Evolutionary conservation across 2,888 invertebrate genomes (phyloP), one percentile per base, ranked within the genome.

Genomic region (Gibbula magus): DNA sequence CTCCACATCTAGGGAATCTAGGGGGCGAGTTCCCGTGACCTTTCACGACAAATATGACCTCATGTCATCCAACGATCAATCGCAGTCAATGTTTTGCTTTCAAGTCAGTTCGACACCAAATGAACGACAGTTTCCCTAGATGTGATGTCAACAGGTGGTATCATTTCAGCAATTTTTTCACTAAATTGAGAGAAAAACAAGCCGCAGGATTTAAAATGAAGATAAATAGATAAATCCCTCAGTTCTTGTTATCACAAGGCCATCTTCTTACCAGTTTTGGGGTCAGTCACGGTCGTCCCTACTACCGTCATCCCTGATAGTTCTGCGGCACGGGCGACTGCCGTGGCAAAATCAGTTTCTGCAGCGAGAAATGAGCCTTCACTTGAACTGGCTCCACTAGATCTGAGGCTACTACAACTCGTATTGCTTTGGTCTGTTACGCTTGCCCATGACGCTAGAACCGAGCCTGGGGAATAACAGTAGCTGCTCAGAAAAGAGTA

Each of bases 331-430:
- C 91, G 89, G 70, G 93, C 93, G 45, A 93, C 92, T 25, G 93
- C 92, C 80, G 91, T 92, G 51, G 93, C 93, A 87, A 93, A 93
- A 85, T 93, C 93, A 18, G 92, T 92, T 86, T 93, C 93, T 80
- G 92, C 89, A 10, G 85, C 85, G 75, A 92, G 91, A 87, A 93
- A 93, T 67, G 93, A 91, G 25, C 91, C 92, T 81, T 93, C 93
- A 76, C 91, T 91, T 67, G 91, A 92, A 82, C 91, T 91, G 78
- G 89, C 91, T 20, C 88, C 90, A 86, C 92, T 91, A 7, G 92
- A 92, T 20, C 89, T 86, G 39, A 86, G 84, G 81, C 89, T 89
- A 78, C 88, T 89, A 79, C 89, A 88, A 76, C 87, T 20, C 84
- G 86, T 79, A 74, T 70, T 75, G 45, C 78, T 74, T 29, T 77